phyloP scores from a whole-genome alignment of 2,113 vertebrate species.

The Calypte anna region DNA sequence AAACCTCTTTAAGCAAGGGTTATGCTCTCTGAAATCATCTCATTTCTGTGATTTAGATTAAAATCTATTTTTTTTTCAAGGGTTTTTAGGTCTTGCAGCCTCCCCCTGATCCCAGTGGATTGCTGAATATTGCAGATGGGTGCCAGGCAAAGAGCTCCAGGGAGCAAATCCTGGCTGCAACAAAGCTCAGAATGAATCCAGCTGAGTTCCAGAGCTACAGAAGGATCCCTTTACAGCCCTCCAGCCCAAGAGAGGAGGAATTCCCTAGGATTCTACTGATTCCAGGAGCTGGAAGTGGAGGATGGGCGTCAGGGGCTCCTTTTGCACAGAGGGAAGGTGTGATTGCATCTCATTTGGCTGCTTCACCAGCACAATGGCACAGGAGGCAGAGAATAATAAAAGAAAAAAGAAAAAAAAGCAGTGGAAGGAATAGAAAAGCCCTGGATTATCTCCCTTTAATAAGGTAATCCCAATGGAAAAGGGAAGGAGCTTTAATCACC shows the following conservation, averaged over 20 bases:
- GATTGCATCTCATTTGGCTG: neutral
- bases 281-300: neutral
- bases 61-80: neutral
- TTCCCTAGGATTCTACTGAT: neutral
- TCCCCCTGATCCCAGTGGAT: neutral
- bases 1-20: neutral
- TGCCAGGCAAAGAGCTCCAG: neutral
- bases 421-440: neutral
- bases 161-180: neutral
- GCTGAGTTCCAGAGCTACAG: neutral
- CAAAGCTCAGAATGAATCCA: neutral
- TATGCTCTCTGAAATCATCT: neutral
- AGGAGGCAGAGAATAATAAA: neutral
- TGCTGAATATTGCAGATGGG: neutral
- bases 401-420: neutral
- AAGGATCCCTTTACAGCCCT: neutral
- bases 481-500: neutral
- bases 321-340: neutral
- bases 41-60: neutral
- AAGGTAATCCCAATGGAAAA: neutral
- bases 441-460: neutral
- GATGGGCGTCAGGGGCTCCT: neutral
- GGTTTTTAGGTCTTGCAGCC: fast-evolving
- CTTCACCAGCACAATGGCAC: neutral
- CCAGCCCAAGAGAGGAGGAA: neutral